phyloP scores from a whole-genome alignment of 1,140 invertebrate genomes.

The Pectinophora gossypiella region DNA sequence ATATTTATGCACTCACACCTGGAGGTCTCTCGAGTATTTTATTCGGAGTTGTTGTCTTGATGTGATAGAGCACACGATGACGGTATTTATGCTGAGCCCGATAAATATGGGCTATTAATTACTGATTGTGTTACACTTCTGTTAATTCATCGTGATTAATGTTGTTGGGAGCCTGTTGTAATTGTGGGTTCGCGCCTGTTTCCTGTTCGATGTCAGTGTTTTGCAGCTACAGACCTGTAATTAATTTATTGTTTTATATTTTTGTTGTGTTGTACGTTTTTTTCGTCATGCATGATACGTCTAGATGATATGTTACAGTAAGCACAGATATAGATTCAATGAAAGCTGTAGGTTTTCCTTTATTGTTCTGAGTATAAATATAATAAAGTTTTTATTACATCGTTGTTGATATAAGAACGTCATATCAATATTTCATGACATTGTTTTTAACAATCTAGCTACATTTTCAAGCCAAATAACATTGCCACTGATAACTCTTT shows the following conservation, averaged over 20 bases:
- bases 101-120: slow-evolving; percentile 70
- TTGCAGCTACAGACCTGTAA: neutral
- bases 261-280: neutral
- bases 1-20: slow-evolving; percentile 72
- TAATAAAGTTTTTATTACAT: too few species aligned
- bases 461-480: too few species aligned
- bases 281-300: too few species aligned
- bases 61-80: slow-evolving; percentile 50
- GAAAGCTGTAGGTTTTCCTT: too few species aligned
- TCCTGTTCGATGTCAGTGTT: neutral
- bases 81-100: slow-evolving; percentile 55
- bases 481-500: too few species aligned
- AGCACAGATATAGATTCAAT: too few species aligned
- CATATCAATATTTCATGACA: too few species aligned
- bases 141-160: slow-evolving; percentile 67
- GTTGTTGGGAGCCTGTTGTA: slow-evolving; percentile 3
- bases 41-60: slow-evolving; percentile 53
- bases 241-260: neutral
- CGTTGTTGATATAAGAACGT: too few species aligned
- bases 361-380: too few species aligned
- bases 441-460: too few species aligned
- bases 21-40: slow-evolving; percentile 64
- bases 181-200: neutral
- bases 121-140: slow-evolving; percentile 61
- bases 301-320: too few species aligned